Conservation (phyloP, 1,140 invertebrate genomes). For the Pseudomyrmex flavicornis region DNA sequence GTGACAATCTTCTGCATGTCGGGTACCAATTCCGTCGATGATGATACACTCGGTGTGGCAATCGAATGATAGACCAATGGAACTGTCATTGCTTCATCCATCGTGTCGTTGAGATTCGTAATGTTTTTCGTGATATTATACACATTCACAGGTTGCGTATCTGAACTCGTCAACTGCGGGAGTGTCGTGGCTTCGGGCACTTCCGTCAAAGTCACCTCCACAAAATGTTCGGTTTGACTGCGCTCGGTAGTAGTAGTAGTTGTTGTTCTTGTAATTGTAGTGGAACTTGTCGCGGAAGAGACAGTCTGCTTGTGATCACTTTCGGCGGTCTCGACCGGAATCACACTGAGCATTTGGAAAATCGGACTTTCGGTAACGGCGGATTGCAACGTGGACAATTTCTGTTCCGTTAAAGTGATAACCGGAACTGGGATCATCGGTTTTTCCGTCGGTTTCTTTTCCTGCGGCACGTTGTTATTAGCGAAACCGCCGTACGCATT, state of each 20-base stretch:
- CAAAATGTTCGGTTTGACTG: conserved; percentile 12
- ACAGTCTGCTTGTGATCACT: not conserved
- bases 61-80: not conserved
- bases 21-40: not conserved
- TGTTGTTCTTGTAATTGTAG: too few species aligned
- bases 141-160: not conserved
- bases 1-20: conserved; percentile 9
- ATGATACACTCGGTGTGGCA: not conserved
- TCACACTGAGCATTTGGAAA: conserved; percentile 76
- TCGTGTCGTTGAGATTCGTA: not conserved
- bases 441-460: conserved; percentile 67
- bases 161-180: not conserved
- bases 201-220: conserved; percentile 32
- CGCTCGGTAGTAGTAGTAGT: not conserved
- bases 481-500: conserved; percentile 36
- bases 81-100: not conserved
- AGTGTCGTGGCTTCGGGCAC: conserved; percentile 26
- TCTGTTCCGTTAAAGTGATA: conserved; percentile 77
- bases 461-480: conserved; percentile 26
- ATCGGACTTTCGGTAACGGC: conserved; percentile 71
- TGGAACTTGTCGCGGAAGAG: conserved; percentile 49
- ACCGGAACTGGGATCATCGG: conserved; percentile 82
- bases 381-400: conserved; percentile 43
- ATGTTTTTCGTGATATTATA: conserved; percentile 17
- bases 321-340: conserved; percentile 57